Evolutionary conservation across 35 echinoderm and acorn worm genomes (phyloP), one percentile per base, ranked within the genome.

Genomic region (Lytechinus variegatus): DNA sequence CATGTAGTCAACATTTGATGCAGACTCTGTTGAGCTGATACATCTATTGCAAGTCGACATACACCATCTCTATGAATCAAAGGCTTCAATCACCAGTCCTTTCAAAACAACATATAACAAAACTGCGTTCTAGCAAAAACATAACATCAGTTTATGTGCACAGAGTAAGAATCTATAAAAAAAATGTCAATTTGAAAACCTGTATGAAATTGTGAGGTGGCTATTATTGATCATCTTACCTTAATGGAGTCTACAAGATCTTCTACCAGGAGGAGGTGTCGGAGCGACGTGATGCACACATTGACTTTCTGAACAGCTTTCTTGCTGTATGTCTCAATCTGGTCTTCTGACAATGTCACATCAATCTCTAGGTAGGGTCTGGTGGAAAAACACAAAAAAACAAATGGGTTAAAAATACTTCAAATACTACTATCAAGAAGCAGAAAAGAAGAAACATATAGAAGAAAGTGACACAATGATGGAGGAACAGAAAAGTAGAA

Each of bases 221-320:
- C 4, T 79, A n/a, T n/a, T 79, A n/a, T n/a, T 7, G 16, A 79
- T 28, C 27, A 9, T 52, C 87, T 51, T 95, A 99, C 98, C 97
- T 99, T 99, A 95, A 99, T 98, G 92, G 98, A 99, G 93, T 99
- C 98, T 9, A 99, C 98, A 27, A 99, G 86, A 89, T 99, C 98
- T 89, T 99, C 98, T 9, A 99, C 98, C 54, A 99, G 97, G 86
- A 99, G 95, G 61, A 97, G 96, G 86, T 97, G 97, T 87, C 98
- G 95, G 44, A 99, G 95, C 27, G 56, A 88, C 6, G 55, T n/a
- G 52, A 95, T 71, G 86, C 95, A 88, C 14, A 92, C 94, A 87
- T 98, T 98, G 95, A 97, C 88, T 28, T 96, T 92, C 86, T 97
- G 95, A 9, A 97, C 96, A 54, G 86, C 96, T 28, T 96, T 89